Evolutionary conservation across 1,140 invertebrate genomes (phyloP).

Genomic region (Drosophila teissieri): DNA sequence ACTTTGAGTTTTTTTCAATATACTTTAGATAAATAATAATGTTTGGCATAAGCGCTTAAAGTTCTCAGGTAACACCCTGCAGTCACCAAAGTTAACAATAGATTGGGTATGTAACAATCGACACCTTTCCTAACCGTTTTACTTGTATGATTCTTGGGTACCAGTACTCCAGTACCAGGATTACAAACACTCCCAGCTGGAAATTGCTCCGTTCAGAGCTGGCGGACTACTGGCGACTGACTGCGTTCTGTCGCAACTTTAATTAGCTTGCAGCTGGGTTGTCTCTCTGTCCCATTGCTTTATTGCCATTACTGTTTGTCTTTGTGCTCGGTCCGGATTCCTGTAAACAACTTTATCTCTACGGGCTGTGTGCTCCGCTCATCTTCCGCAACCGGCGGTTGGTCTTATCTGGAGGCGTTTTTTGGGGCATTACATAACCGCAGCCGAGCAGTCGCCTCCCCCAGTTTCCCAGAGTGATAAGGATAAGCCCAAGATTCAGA

Average conservation of each 20-base stretch:
- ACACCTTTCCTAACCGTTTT: neutral
- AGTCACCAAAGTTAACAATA: too few species aligned
- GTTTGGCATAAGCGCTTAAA: too few species aligned
- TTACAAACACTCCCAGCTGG: conserved; percentile 57
- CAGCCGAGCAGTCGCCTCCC: conserved; percentile 8
- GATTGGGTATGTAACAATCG: neutral
- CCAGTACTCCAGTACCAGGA: conserved; percentile 18
- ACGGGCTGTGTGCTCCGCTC: conserved; percentile 27
- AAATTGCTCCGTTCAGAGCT: conserved; percentile 36
- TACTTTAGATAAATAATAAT: too few species aligned
- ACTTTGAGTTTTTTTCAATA: too few species aligned
- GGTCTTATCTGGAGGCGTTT: conserved; percentile 55
- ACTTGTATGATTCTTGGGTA: conserved; percentile 16
- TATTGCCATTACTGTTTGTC: conserved; percentile 55
- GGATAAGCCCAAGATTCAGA: conserved; percentile 2
- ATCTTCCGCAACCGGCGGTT: conserved; percentile 65
- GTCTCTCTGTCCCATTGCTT: conserved; percentile 49
- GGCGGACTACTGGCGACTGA: conserved; percentile 50
- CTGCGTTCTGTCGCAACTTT: conserved; percentile 70
- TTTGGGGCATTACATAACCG: conserved; percentile 63
- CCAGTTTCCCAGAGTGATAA: conserved; percentile 59
- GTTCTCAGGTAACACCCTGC: too few species aligned
- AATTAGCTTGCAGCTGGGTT: conserved; percentile 62
- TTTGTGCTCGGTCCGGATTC: conserved; percentile 57
- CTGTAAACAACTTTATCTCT: conserved; percentile 80